Evolutionary conservation across 1,140 invertebrate species (phyloP), one percentile per base, ranked within the genome.

Genomic region (Physella acuta): DNA sequence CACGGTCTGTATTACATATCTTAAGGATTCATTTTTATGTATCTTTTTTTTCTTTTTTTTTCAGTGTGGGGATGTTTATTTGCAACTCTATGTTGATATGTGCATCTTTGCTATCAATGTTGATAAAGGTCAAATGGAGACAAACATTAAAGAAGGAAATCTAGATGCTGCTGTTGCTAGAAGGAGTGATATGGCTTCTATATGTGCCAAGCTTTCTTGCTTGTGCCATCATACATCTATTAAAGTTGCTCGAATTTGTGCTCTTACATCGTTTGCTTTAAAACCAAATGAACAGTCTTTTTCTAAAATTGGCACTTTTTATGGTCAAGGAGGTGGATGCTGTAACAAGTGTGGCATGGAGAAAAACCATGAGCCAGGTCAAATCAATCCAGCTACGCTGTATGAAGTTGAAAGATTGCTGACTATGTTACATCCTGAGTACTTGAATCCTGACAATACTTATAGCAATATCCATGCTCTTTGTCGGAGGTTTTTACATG

Each of bases 91-190:
- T 39, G 76, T 76, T 51, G 77, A 80, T 67, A 68, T 80, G 70
- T 77, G 75, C 65, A 73, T 80, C 14, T 80, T 78, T 74, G 77
- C 79, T 17, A 72, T 80, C 26, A 80, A 80, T 65, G 63, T 79
- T 8, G 79, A 80, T 65, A 80, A 79, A 65, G 75, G 76, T 16
- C 70, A 68, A 11, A 73, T 73, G 72, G 79, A 80, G 53, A 75
- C 76, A 51, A 68, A 72, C 37, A 73, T 75, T 62, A 72, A 76
- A 65, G 70, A 76, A 20, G 71, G 73, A 0, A 71, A 75, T 31
- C 74, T 75, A 66, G 77, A 76, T 16, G 75, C 72, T 30, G 66
- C 76, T 26, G 49, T 61, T 39, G 71, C 71, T 24, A 70, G 71
- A 39, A 74, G 78, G 36, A 59, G 66, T 49, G 75, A 75, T 20